phyloP scores from a whole-genome alignment of 2,797 vertebrate species.

The Phataginus tricuspis region DNA sequence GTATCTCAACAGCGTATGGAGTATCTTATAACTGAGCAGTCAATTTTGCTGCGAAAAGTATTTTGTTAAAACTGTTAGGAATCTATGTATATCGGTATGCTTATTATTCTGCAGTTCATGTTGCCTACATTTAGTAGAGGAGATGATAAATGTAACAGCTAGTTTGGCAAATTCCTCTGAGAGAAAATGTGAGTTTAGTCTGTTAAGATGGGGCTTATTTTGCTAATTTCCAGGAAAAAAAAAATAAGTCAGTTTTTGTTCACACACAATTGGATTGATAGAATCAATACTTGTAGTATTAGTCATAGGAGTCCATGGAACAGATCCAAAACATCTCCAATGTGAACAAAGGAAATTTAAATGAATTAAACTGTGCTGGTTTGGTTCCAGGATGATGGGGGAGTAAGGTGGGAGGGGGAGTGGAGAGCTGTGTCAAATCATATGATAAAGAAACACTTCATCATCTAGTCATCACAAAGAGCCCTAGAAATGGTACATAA shows the following conservation, averaged over 20 bases:
- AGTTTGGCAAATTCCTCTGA: background rate
- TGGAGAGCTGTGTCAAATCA: background rate
- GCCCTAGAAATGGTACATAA: background rate
- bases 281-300: slow-evolving; percentile 6
- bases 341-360: background rate
- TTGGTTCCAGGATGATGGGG: background rate
- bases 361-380: background rate
- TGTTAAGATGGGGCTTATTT: background rate
- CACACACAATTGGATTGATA: background rate
- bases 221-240: background rate
- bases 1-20: background rate
- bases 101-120: slow-evolving; percentile 7
- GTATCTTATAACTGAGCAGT: background rate
- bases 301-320: background rate
- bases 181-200: background rate
- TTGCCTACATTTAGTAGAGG: background rate
- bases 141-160: background rate
- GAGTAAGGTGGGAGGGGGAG: background rate
- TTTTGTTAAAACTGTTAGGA: slow-evolving; percentile 11
- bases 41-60: slow-evolving; percentile 3
- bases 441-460: background rate
- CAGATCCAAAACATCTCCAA: background rate
- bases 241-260: slow-evolving; percentile 27
- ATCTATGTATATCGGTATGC: background rate
- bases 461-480: background rate